Percentiles rank a stretch among this genome's conserved stretches.
phyloP scores from a whole-genome alignment of 2,888 invertebrate species.

The Lasioglossum figueresi region DNA sequence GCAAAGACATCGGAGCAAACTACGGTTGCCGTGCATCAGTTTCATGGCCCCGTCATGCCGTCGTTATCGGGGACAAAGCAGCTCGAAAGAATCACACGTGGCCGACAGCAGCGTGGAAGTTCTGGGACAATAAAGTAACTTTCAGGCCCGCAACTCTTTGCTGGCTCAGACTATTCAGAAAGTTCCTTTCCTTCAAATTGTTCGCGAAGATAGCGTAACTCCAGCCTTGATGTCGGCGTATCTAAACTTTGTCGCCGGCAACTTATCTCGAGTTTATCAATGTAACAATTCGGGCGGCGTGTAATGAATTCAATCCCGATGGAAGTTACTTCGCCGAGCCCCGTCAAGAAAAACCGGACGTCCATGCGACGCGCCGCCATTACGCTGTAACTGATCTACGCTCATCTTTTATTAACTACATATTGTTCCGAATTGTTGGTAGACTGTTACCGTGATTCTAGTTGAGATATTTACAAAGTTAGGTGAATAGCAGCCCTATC shows the following conservation, averaged over 20 bases:
- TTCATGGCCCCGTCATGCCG: not conserved
- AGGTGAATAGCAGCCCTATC: too few relatives aligned
- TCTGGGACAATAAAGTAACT: conserved; percentile 12
- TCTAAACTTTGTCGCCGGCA: not conserved
- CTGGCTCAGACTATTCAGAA: conserved; percentile 7
- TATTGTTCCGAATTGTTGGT: too few relatives aligned
- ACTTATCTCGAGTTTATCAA: conserved; percentile 6
- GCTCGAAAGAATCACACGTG: conserved; percentile 12
- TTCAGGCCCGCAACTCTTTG: not conserved
- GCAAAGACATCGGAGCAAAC: not conserved
- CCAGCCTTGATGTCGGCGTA: not conserved
- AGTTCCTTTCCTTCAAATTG: not conserved
- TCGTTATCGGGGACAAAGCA: conserved; percentile 6
- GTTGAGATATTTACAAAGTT: too few relatives aligned
- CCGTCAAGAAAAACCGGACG: not conserved
- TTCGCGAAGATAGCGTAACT: conserved; percentile 2
- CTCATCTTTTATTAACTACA: not conserved
- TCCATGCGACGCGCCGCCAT: not conserved
- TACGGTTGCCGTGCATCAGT: not conserved
- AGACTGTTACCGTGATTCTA: too few relatives aligned
- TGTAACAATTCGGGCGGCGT: not conserved
- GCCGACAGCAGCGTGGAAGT: not conserved
- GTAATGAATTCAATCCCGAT: conserved; percentile 2
- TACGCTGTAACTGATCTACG: not conserved
- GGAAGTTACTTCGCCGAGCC: not conserved